These are phyloP conservation scores for Lytechinus pictus DNA, from an alignment of 35 echinoderm and acorn worm species.

Conservation along the genomic window DNA sequence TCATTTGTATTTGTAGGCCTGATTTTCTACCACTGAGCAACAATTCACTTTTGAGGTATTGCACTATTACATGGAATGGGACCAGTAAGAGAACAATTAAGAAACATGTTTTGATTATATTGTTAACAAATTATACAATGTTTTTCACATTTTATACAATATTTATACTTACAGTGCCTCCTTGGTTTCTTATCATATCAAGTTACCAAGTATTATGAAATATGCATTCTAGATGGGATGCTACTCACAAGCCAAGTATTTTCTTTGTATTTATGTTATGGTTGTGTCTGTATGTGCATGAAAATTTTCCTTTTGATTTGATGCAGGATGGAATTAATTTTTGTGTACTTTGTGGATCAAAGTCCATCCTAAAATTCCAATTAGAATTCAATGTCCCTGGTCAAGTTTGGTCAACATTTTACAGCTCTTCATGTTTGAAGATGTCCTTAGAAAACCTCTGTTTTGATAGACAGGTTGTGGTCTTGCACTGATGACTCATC, in stretches of 20 bases:
- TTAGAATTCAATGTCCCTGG: neutral
- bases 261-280: neutral
- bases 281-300: neutral
- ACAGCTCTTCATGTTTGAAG: neutral
- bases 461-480: slow-evolving; percentile 1
- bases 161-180: neutral
- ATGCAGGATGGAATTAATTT: neutral
- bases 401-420: neutral
- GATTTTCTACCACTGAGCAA: no score
- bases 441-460: neutral
- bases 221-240: no score
- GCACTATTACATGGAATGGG: no score
- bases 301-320: neutral
- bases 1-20: no score
- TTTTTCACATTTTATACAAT: no score
- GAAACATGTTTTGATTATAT: neutral
- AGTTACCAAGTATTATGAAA: neutral
- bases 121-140: no score
- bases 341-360: neutral
- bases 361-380: neutral
- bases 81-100: neutral
- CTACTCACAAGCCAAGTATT: neutral
- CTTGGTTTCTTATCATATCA: neutral
- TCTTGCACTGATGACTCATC: neutral
- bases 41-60: no score